These are phyloP conservation scores for Chiroxiphia lanceolata DNA, from an alignment of 2,797 vertebrate genomes.

Conservation along the genomic window DNA sequence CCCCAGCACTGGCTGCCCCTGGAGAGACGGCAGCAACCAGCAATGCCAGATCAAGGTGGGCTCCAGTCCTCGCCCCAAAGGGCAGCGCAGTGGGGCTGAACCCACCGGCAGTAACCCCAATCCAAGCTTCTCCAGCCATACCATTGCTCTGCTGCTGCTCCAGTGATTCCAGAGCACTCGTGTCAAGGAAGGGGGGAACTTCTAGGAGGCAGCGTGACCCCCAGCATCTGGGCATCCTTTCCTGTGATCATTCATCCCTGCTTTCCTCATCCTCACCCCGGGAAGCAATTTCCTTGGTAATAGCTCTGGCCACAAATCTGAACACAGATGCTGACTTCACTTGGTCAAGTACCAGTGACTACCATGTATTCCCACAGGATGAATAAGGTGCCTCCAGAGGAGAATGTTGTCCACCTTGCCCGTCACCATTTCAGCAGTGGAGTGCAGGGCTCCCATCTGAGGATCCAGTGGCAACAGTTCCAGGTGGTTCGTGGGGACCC, in stretches of 20 bases:
- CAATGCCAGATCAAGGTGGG: accelerated
- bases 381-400: not conserved
- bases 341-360: not conserved
- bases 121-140: not conserved
- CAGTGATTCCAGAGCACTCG: not conserved
- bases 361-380: not conserved
- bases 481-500: not conserved
- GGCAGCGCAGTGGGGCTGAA: accelerated
- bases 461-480: not conserved
- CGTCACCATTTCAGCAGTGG: not conserved
- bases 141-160: not conserved
- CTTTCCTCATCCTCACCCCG: not conserved
- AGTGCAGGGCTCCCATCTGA: not conserved
- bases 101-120: accelerated
- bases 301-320: not conserved
- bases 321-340: not conserved
- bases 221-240: not conserved
- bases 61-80: accelerated
- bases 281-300: not conserved
- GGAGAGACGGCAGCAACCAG: accelerated
- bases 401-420: not conserved
- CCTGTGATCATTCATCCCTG: not conserved
- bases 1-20: accelerated
- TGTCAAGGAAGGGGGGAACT: not conserved
- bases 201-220: not conserved